Conservation (phyloP, 2,797 vertebrate genomes). For the Macroramphosus scolopax region DNA sequence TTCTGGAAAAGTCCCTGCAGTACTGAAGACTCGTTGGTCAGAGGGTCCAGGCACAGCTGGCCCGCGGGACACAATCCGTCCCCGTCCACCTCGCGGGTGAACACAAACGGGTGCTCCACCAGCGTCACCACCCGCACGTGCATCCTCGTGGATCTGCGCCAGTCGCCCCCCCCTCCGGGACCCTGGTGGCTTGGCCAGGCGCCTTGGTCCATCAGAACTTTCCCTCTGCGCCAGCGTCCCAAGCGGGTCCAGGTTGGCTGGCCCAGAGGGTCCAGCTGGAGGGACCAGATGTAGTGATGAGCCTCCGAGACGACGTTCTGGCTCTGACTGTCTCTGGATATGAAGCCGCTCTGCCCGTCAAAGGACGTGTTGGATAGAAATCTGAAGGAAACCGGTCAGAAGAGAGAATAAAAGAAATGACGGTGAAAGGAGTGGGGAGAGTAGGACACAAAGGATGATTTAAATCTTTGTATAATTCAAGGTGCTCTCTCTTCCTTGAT, state of each 20-base stretch:
- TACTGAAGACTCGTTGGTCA: constrained; percentile 86
- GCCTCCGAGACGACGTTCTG: constrained; percentile 86
- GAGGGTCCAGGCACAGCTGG: constrained; percentile 90
- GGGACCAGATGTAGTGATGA: constrained; percentile 97
- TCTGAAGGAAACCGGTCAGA: constrained; percentile 73
- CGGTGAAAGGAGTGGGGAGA: too few relatives aligned
- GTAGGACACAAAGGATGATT: too few relatives aligned
- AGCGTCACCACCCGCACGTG: constrained; percentile 93
- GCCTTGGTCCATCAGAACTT: constrained; percentile 89
- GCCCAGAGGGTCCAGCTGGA: constrained; percentile 93
- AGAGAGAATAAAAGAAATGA: constrained; percentile 5
- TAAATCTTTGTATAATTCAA: too few relatives aligned
- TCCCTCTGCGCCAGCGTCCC: constrained; percentile 90
- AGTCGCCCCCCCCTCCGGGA: constrained; percentile 65
- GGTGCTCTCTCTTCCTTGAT: too few relatives aligned
- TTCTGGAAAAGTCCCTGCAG: constrained; percentile 86
- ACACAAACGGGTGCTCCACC: constrained; percentile 96
- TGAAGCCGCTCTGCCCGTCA: constrained; percentile 89
- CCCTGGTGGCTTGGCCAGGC: constrained; percentile 88
- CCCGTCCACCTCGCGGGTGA: constrained; percentile 93
- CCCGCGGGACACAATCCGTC: constrained; percentile 94
- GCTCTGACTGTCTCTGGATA: constrained; percentile 80
- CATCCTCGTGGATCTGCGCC: constrained; percentile 82
- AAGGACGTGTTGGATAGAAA: constrained; percentile 94
- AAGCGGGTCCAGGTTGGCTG: constrained; percentile 95